Base-by-base conservation (phyloP, 2,113 vertebrate genomes). In the Pelmatolapia mariae region DNA sequence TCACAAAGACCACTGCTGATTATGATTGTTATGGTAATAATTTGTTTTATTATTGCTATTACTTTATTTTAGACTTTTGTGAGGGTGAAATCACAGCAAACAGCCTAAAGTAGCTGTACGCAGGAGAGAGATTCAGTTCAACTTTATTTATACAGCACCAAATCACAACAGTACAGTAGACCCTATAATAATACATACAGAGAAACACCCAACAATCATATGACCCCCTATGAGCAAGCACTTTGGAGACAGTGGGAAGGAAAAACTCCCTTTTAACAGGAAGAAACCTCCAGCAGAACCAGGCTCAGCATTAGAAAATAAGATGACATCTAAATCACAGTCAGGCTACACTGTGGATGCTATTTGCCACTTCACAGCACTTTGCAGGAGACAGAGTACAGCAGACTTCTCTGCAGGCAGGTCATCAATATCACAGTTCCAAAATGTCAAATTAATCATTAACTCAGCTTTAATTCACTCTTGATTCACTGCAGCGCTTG, bases 161-260 rank as follows among this genome's bases (percentile, higher is more conserved):
- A 59, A 10, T 10, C 29, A 61, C 57, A 61, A 19, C 57, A 61
- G 29, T 33, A 33, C 9, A 18, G 57, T 3, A 6, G 29, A 61
- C 9, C 52, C 57, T 61, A 10, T 29, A 61, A 61, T 4, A 61
- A 61, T 1, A 4, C 0, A 16, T 2, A 29, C 57, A 33, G 57
- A 33, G 16, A 61, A 4, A 59, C 0, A 19, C 57, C 5, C 5
- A 3, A 33, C 29, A 33, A 61, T 33, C 57, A 33, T 0, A 10
- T 61, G 8, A 61, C 1, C 16, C 5, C 16, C 16, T 61, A 0
- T 33, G 59, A 63, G 9, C 29, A 63, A 5, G 59, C 59, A 19
- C 59, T 63, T 19, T 33, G 59, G 59, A 0, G 2, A 63, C 59
- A 7, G 59, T 11, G 29, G 29, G 9, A 33, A 63, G 16, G 16